phyloP scores from a whole-genome alignment of 2,113 vertebrate species.

The Holacanthus passer region DNA sequence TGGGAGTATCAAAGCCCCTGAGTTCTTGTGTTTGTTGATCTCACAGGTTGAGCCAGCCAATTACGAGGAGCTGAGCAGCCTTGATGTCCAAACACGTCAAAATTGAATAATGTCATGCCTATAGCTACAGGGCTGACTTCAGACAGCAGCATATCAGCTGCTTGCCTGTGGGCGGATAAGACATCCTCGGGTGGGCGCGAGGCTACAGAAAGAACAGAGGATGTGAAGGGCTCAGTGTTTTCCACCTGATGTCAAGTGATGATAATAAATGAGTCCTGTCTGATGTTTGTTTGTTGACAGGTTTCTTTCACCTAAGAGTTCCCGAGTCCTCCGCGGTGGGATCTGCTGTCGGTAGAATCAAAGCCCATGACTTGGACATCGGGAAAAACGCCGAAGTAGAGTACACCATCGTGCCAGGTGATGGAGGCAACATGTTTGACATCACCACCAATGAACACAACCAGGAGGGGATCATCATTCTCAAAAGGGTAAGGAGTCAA shows the following conservation, averaged over 20 bases:
- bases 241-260: constrained; percentile 21
- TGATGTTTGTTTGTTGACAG: constrained; percentile 76
- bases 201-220: constrained; percentile 23
- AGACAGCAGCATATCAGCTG: constrained; percentile 38
- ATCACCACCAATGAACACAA: constrained; percentile 94
- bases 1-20: constrained; percentile 14
- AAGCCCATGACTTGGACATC: constrained; percentile 95
- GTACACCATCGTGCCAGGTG: constrained; percentile 96
- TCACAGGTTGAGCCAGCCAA: constrained; percentile 44
- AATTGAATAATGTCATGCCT: constrained; percentile 64
- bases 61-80: constrained; percentile 46
- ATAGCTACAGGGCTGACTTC: constrained; percentile 54
- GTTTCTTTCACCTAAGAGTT: constrained; percentile 96
- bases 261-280: constrained; percentile 34
- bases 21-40: constrained; percentile 43
- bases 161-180: constrained; percentile 47
- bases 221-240: constrained; percentile 36
- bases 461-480: constrained; percentile 94
- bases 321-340: constrained; percentile 93
- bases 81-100: constrained; percentile 60
- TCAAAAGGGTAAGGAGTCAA: constrained; percentile 89
- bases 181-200: constrained; percentile 8
- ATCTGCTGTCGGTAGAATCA: constrained; percentile 93
- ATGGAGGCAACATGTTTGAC: constrained; percentile 95
- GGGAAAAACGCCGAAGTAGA: constrained; percentile 96